Evolutionary conservation across 2,113 vertebrate genomes (phyloP), one percentile per base, ranked within the genome.

Genomic region (Misgurnus anguillicaudatus): DNA sequence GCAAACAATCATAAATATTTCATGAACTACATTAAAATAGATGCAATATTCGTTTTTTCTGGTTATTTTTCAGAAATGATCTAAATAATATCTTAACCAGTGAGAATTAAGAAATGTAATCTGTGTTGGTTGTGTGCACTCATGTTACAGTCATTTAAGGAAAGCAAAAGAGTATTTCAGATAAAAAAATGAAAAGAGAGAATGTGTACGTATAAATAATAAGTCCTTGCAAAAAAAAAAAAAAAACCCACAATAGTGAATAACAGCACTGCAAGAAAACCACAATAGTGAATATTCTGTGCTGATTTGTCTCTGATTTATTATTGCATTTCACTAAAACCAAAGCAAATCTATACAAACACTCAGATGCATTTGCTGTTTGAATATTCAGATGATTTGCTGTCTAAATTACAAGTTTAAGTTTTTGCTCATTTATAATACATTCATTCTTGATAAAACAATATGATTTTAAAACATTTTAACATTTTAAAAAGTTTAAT

Each of bases 1-100:
- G 84, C 85, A 88, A 88, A 88, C 85, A 85, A 39, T 78, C 81
- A 87, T 89, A 58, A 87, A 92, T 90, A 75, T 87, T 91, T 91
- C 75, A 90, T 90, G 69, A 82, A 47, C 77, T 88, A 82, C 82
- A 84, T 79, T 83, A 84, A 69, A 81, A 66, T 74, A 84, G 58
- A 72, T 73, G 13, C 62, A 17, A 75, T 57, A 68, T 36, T 78
- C 36, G 60, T 67, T 75, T 39, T 84, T 84, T 81, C 77, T 66
- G 77, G 73, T n/a, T 36, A 77, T 38, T 83, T 57, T 82, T 81
- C 42, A 42, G 8, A 6, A 79, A 77, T 47, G n/a, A 31, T 41
- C 47, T 83, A 74, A 80, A 76, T 19, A 83, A 87, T 86, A 51
- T 55, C 16, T 80, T 65, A 78, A 66, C 41, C 57, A 31, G 36